These are phyloP conservation scores for Ochropacha duplaris DNA, from an alignment of 2,888 invertebrate genomes.

Conservation along the genomic window DNA sequence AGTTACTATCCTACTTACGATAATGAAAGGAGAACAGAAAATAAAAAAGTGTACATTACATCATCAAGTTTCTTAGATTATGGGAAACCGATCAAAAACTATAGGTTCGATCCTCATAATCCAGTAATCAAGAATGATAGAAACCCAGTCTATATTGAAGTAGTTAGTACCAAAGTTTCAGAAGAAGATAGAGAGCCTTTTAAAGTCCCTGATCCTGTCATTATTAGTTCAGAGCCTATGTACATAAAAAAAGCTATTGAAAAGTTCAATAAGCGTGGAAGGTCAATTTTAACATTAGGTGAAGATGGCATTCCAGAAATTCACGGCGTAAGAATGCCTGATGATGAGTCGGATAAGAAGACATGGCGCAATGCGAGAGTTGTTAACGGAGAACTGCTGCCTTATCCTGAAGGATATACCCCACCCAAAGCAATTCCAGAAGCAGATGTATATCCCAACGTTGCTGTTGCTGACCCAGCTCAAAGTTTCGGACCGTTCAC, in stretches of 20 bases:
- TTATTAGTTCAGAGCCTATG: constrained; percentile 86
- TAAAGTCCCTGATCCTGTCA: constrained; percentile 86
- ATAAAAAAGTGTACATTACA: constrained; percentile 76
- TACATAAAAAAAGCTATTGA: constrained; percentile 81
- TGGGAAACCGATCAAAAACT: constrained; percentile 69
- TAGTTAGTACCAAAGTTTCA: constrained; percentile 75
- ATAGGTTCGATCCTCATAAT: constrained; percentile 75
- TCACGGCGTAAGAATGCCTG: constrained; percentile 91
- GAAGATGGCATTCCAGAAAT: constrained; percentile 90
- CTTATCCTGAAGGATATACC: constrained; percentile 87
- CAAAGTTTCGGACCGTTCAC: constrained; percentile 83
- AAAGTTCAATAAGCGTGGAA: constrained; percentile 82
- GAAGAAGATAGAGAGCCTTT: constrained; percentile 73
- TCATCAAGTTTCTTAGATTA: constrained; percentile 72
- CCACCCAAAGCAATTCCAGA: constrained; percentile 85
- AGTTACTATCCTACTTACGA: constrained; percentile 77
- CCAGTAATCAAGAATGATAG: constrained; percentile 80
- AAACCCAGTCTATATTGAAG: constrained; percentile 81
- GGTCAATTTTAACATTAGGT: constrained; percentile 85
- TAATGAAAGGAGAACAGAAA: constrained; percentile 68
- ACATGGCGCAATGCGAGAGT: constrained; percentile 95
- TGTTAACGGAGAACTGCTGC: constrained; percentile 91
- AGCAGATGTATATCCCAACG: constrained; percentile 80
- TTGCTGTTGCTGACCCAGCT: constrained; percentile 52
- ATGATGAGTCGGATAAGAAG: constrained; percentile 91